Percentiles rank a stretch among this genome's conserved stretches.
Evolutionary conservation across 2,113 vertebrate species (phyloP).

Genomic region (Nannospalax galili): DNA sequence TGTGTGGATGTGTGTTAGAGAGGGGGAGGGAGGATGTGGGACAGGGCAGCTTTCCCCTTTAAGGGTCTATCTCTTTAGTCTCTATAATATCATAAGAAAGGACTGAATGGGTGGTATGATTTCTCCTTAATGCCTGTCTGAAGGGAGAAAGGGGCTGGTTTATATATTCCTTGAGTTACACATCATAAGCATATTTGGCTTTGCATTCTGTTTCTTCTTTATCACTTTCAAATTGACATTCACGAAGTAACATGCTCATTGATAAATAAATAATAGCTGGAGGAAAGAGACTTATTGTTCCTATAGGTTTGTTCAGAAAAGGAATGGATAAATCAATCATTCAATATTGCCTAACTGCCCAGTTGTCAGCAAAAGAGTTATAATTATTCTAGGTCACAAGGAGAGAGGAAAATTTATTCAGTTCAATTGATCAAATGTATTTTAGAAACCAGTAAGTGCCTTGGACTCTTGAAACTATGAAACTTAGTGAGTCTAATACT

Average conservation of each 20-base stretch:
- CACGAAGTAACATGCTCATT: not conserved
- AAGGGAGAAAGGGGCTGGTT: not conserved
- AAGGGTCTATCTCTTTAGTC: not conserved
- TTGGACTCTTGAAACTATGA: not conserved
- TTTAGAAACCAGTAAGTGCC: not conserved
- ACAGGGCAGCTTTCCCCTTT: not conserved
- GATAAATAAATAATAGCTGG: not conserved
- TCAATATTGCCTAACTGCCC: not conserved
- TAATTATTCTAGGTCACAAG: not conserved
- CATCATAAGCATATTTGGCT: not conserved
- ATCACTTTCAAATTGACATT: not conserved
- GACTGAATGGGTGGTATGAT: not conserved
- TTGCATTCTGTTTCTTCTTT: not conserved
- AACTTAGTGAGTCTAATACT: not conserved
- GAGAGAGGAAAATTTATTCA: not conserved
- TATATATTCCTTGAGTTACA: not conserved
- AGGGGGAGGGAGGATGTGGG: not conserved
- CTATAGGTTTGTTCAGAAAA: constrained; percentile 38
- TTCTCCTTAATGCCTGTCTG: not conserved
- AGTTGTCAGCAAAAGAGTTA: no score
- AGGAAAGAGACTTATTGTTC: not conserved
- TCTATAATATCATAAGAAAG: not conserved
- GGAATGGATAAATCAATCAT: not conserved
- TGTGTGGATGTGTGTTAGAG: not conserved
- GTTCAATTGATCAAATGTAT: not conserved